Base-by-base conservation (phyloP, 2,888 invertebrate genomes). In the Xanthorhoe spadicearia region DNA sequence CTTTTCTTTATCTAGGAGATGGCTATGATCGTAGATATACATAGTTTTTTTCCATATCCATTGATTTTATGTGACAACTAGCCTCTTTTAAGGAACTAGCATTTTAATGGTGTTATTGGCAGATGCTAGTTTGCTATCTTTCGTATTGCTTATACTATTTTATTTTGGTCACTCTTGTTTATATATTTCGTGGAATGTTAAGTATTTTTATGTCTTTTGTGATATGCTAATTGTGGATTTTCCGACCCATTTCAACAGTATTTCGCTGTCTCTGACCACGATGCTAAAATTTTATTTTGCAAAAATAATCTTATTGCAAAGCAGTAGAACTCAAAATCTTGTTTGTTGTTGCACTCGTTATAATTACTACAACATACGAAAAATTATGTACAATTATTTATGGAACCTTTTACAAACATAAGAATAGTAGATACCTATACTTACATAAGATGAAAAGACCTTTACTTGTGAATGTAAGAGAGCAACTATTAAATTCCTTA, bases 1-100 rank as follows among this genome's bases (percentile, higher is more conserved):
- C 82, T 76, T 73, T 68, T 74, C 78, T 78, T 82, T 83, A 84
- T 89, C 92, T 93, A 93, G 88, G 83, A 84, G 81, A 80, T 83
- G 83, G 77, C 90, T 91, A 89, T 83, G 92, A 90, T 92, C 89
- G 78, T 92, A 92, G 92, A 92, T 90, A 89, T 85, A 71, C 72
- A 48, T 59, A 65, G 62, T 71, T 76, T 63, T 75, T 72, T 72
- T 68, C 23, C 71, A 73, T 71, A 72, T 72, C 71, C 55, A 74
- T 69, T 63, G 55, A 69, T 66, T 74, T 74, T 72, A 75, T 74
- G 76, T 74, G 74, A 74, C 75, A 74, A 66, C 28, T 70, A 58
- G 64, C 56, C 61, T 66, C 81, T 75, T 80, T 75, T 79, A 81
- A 76, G 82, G 77, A 77, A 78, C 64, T 64, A 73, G 72, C 69